These are phyloP conservation scores for Zaprionus ornatus DNA, from an alignment of 1,140 invertebrate genomes.

Conservation along the genomic window DNA sequence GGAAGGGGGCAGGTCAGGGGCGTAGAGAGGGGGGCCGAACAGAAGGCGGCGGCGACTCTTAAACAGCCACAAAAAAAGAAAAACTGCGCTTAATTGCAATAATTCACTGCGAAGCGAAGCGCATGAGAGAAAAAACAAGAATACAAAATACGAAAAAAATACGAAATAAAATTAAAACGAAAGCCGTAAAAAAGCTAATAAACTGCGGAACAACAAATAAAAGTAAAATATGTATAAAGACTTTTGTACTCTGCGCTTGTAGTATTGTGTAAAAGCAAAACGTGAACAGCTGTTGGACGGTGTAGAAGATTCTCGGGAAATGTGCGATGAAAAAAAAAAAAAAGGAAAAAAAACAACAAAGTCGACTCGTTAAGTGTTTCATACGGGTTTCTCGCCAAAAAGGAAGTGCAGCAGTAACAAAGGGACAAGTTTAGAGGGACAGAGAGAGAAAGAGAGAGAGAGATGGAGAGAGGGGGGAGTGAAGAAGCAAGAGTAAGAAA, in stretches of 20 bases:
- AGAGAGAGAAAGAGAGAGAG: neutral
- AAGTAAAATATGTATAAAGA: constrained; percentile 19
- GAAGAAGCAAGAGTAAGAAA: neutral
- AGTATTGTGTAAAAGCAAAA: constrained; percentile 34
- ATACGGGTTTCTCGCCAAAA: constrained; percentile 7
- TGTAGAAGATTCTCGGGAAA: constrained; percentile 36
- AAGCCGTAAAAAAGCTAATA: constrained; percentile 76
- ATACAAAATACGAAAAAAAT: constrained; percentile 37
- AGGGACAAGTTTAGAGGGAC: constrained; percentile 20
- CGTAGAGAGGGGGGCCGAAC: neutral
- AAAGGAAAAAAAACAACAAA: constrained; percentile 53
- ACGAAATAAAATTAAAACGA: constrained; percentile 60
- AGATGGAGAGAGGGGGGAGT: constrained; percentile 14
- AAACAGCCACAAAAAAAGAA: constrained; percentile 68
- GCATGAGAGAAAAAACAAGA: constrained; percentile 30
- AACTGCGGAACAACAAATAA: constrained; percentile 52
- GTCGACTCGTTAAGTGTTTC: constrained; percentile 42
- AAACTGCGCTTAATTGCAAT: constrained; percentile 72
- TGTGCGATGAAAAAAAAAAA: constrained; percentile 22
- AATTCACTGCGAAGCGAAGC: constrained; percentile 65
- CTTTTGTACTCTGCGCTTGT: constrained; percentile 33
- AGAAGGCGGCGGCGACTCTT: constrained; percentile 53
- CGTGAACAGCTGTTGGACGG: constrained; percentile 70
- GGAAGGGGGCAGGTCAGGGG: neutral
- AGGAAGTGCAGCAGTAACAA: constrained; percentile 45